Conservation (phyloP, 1,140 invertebrate genomes). For the Nasonia longicornis region DNA sequence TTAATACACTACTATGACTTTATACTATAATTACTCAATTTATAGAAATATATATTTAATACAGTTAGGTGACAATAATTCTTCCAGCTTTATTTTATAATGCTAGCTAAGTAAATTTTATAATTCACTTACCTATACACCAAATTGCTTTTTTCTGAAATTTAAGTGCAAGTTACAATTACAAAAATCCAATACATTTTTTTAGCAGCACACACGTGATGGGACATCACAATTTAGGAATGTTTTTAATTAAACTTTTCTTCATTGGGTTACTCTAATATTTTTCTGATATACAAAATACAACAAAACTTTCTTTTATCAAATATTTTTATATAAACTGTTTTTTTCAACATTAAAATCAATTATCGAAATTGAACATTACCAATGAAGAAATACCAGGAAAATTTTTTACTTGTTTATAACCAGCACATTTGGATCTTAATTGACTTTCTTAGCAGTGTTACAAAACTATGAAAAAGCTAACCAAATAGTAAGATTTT, state of each 20-base stretch:
- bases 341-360: not conserved
- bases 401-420: not conserved
- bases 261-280: not conserved
- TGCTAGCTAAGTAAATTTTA: conserved; percentile 11
- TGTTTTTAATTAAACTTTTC: not conserved
- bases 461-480: not conserved
- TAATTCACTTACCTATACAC: conserved; percentile 55
- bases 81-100: conserved; percentile 5
- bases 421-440: conserved; percentile 25
- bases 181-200: conserved; percentile 13
- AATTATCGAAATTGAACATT: not conserved
- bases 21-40: not conserved
- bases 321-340: conserved; percentile 8
- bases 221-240: not conserved
- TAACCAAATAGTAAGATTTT: not conserved
- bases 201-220: conserved; percentile 45
- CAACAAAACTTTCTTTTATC: not conserved
- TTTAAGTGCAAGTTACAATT: conserved; percentile 54
- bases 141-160: conserved; percentile 62
- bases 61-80: not conserved
- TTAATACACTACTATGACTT: not conserved
- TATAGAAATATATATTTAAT: not conserved
- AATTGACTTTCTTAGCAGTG: conserved; percentile 38
- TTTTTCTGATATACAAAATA: not conserved
- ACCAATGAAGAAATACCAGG: not conserved